Evolutionary conservation across 2,113 vertebrate species (phyloP), one percentile per base, ranked within the genome.

Genomic region (Alethe diademata): DNA sequence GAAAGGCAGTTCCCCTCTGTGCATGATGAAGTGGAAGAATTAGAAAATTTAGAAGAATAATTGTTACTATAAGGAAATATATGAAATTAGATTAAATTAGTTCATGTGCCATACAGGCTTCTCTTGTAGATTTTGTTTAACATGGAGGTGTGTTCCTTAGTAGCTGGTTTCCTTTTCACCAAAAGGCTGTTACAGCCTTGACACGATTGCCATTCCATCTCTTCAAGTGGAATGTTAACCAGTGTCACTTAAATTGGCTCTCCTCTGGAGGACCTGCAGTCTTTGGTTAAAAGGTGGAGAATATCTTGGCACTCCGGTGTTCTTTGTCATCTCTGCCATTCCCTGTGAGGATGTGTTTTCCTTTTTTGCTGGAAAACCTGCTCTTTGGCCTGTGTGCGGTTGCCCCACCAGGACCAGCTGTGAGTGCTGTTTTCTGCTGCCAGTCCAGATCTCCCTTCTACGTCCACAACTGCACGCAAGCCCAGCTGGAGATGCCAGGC

Each of bases 341-440:
- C 38, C n/a, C n/a, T 53, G 3, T 75, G 60, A 80, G 38, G 40
- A 73, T 72, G 7, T 50, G 19, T 74, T 93, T 90, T 69, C 24
- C 16, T 33, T 86, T 83, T 71, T 45, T 85, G 61, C 50, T 31
- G 62, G 71, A 92, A 96, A 83, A 86, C n/a, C 72, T 93, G n/a
- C n/a, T 62, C 87, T 93, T 95, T 97, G 88, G 80, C 79, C 51
- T 89, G 61, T 78, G 33, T 66, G 14, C 4, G 2, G 25, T 48
- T 70, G 60, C 31, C 43, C 61, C 54, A 24, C 0, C 16, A 66
- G 88, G 38, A 28, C 16, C 54, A 50, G 45, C n/a, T 79, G 75
- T 75, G 48, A 62, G 58, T 78, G 24, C 29, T 88, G 33, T 91
- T 97, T 89, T 74, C 56, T 95, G 57, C 74, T 95, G 78, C 87